phyloP scores from a whole-genome alignment of 2,888 invertebrate genomes.

The Pristionchus mayeri region DNA sequence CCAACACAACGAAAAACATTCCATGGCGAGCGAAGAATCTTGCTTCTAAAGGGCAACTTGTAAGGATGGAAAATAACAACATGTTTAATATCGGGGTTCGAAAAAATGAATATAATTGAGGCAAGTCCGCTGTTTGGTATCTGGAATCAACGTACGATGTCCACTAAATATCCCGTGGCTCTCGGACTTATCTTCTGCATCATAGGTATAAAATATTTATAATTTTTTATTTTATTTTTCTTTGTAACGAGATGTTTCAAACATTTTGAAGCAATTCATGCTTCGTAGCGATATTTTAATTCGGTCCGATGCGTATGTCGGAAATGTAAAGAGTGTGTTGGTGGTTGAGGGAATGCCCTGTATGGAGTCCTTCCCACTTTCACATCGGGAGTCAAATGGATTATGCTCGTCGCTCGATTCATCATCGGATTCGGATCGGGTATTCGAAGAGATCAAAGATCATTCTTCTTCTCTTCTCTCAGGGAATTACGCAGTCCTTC shows the following conservation, averaged over 20 bases:
- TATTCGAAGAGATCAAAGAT: not conserved
- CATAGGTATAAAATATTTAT: slow-evolving; percentile 30
- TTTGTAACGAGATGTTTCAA: too few relatives aligned
- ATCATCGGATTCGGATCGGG: slow-evolving; percentile 46
- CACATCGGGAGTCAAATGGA: slow-evolving; percentile 10
- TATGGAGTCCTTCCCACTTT: slow-evolving; percentile 37
- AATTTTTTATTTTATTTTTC: too few relatives aligned
- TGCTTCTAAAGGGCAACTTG: not conserved
- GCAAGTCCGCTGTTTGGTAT: slow-evolving; percentile 44
- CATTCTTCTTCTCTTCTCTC: not conserved
- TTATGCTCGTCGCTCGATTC: slow-evolving; percentile 45
- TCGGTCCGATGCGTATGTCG: too few relatives aligned
- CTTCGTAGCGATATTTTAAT: too few relatives aligned
- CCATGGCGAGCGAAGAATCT: not conserved
- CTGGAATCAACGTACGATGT: slow-evolving; percentile 49
- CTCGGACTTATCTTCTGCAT: slow-evolving; percentile 34
- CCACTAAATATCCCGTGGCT: slow-evolving; percentile 44
- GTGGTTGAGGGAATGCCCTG: slow-evolving; percentile 24
- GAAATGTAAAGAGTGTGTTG: too few relatives aligned
- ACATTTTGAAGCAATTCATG: too few relatives aligned
- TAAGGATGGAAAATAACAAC: not conserved
- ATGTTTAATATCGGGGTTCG: not conserved
- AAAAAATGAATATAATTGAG: not conserved
- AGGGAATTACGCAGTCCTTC: slow-evolving; percentile 47
- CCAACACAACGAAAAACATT: not conserved